phyloP scores from a whole-genome alignment of 2,797 vertebrate species.

The Buceros bicornis region DNA sequence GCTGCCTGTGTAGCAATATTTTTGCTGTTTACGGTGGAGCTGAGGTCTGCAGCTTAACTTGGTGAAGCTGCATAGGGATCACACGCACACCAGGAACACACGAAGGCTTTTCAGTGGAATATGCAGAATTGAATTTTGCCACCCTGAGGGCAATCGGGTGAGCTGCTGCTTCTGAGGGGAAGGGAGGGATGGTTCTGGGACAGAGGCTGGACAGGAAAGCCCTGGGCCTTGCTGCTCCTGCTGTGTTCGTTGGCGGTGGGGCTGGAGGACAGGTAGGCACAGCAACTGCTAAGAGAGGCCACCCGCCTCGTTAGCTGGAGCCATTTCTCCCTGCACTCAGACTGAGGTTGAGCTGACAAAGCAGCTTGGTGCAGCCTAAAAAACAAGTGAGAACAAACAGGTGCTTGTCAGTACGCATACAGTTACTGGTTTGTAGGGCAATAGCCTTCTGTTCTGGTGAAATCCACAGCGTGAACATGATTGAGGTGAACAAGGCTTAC shows the following conservation, averaged over 20 bases:
- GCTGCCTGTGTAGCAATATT: neutral
- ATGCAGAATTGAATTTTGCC: neutral
- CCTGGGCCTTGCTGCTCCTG: neutral
- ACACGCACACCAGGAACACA: neutral
- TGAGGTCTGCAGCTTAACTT: neutral
- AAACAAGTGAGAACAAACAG: neutral
- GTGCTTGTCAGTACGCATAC: neutral
- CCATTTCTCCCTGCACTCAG: neutral
- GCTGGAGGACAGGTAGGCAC: accelerated
- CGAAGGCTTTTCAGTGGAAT: neutral
- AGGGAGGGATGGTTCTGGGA: neutral
- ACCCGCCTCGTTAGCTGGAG: neutral
- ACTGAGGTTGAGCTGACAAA: neutral
- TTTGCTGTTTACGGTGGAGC: neutral
- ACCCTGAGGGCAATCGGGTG: neutral
- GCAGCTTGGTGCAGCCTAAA: neutral
- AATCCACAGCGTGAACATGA: neutral
- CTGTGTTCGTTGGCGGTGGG: accelerated
- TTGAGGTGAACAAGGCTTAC: neutral
- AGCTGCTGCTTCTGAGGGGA: neutral
- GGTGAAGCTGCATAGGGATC: accelerated
- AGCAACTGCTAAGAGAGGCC: neutral
- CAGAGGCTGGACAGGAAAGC: neutral
- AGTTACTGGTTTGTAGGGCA: neutral
- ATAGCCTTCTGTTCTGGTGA: neutral